Evolutionary conservation across 1,140 invertebrate genomes (phyloP).

Genomic region (Drosophila mayri): DNA sequence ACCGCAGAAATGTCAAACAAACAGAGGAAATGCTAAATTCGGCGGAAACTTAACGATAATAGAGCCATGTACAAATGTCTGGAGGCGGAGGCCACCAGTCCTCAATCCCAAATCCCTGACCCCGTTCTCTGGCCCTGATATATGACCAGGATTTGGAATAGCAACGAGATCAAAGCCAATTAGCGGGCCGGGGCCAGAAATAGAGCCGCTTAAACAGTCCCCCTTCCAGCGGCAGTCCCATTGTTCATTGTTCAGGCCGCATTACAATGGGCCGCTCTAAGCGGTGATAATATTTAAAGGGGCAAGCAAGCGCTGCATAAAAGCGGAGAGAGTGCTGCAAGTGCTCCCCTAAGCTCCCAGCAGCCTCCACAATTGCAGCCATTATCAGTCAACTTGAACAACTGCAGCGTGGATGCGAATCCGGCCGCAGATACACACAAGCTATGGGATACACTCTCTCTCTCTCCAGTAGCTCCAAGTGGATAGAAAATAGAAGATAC

Average conservation of each 20-base stretch:
- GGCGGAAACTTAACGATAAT: constrained; percentile 51
- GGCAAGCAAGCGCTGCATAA: constrained; percentile 20
- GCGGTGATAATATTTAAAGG: constrained; percentile 43
- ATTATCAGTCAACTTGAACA: constrained; percentile 51
- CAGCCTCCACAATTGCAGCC: constrained; percentile 25
- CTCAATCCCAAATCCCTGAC: constrained; percentile 25
- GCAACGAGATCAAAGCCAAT: constrained; percentile 52
- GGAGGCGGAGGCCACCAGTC: neutral
- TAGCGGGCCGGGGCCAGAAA: constrained; percentile 50
- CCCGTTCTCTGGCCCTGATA: constrained; percentile 19
- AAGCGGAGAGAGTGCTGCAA: constrained; percentile 16
- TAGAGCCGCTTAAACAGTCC: constrained; percentile 8
- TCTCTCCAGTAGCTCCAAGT: constrained; percentile 17
- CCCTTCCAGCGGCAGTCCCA: constrained; percentile 40
- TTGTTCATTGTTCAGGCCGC: constrained; percentile 54
- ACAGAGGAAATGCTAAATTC: constrained; percentile 62
- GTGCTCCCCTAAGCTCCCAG: constrained; percentile 17
- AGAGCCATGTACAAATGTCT: constrained; percentile 4
- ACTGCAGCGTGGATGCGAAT: constrained; percentile 24
- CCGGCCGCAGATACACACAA: constrained; percentile 16
- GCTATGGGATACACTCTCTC: constrained; percentile 8
- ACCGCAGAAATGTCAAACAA: constrained; percentile 69
- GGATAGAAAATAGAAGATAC: constrained; percentile 38
- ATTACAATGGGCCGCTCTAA: constrained; percentile 37
- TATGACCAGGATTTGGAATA: constrained; percentile 28